These are phyloP conservation scores for Drosophila bipectinata DNA, from an alignment of 1,140 invertebrate genomes.

Conservation along the genomic window DNA sequence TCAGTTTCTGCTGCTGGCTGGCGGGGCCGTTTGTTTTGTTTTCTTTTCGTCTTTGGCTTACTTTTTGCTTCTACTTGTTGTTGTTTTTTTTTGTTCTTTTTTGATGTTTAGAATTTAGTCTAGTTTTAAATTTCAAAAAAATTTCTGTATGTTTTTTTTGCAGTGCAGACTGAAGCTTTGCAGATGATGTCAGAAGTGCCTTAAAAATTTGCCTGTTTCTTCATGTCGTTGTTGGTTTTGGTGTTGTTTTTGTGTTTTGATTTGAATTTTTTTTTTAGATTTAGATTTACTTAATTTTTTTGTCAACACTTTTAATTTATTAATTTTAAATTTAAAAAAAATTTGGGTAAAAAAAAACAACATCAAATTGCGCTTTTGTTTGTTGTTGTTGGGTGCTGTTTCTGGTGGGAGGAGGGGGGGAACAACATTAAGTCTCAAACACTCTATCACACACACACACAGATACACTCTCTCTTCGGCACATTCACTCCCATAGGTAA, in stretches of 20 bases:
- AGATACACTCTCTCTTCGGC: background rate
- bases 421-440: conserved; percentile 14
- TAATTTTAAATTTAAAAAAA: conserved; percentile 19
- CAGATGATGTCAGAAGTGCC: conserved; percentile 77
- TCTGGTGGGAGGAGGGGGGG: background rate
- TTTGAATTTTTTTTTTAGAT: conserved; percentile 6
- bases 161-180: conserved; percentile 52
- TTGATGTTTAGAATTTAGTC: conserved; percentile 7
- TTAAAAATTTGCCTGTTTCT: conserved; percentile 49
- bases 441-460: background rate
- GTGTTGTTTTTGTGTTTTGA: conserved; percentile 10
- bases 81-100: conserved; percentile 5
- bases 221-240: conserved; percentile 11
- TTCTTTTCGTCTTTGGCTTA: conserved; percentile 39
- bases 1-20: background rate
- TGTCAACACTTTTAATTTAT: conserved; percentile 7
- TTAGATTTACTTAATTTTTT: conserved; percentile 12
- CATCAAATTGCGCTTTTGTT: conserved; percentile 4
- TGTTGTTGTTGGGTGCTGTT: conserved; percentile 19
- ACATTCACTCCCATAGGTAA: conserved; percentile 3
- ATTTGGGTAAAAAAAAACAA: conserved; percentile 10
- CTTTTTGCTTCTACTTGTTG: conserved; percentile 28
- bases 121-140: conserved; percentile 1
- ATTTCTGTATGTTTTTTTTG: conserved; percentile 22
- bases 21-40: conserved; percentile 25